These are phyloP conservation scores for Sciurus carolinensis DNA, from an alignment of 2,797 vertebrate genomes.

Conservation along the genomic window DNA sequence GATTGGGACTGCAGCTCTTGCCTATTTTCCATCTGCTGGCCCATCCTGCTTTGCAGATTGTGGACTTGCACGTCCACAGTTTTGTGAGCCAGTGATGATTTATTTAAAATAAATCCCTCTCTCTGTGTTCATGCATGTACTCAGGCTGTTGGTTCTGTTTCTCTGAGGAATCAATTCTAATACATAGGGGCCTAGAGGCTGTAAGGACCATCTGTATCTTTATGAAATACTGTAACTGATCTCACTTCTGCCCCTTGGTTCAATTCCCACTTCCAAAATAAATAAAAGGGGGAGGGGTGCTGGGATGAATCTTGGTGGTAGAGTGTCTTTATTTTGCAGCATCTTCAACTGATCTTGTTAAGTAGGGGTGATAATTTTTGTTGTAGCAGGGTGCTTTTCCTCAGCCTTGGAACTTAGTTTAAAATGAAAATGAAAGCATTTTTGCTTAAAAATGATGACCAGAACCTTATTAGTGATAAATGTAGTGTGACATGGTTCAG, in stretches of 20 bases:
- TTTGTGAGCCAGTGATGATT: not conserved
- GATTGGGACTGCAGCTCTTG: not conserved
- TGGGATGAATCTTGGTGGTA: not conserved
- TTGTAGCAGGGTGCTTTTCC: not conserved
- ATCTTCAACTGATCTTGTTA: not conserved
- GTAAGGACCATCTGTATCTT: no score
- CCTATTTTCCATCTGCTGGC: not conserved
- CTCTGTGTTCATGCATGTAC: not conserved
- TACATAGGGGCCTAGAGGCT: not conserved
- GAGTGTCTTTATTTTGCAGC: not conserved
- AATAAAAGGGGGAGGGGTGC: no score
- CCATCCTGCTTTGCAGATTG: not conserved
- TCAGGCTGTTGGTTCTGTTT: not conserved
- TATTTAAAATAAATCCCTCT: not conserved
- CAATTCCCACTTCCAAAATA: not conserved
- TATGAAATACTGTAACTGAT: no score
- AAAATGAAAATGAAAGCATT: slow-evolving; percentile 6
- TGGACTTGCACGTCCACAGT: not conserved
- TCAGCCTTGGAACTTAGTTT: not conserved
- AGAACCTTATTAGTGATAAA: not conserved
- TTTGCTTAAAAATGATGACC: not conserved
- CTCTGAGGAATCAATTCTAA: not conserved
- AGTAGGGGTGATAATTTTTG: not conserved
- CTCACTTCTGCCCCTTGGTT: no score
- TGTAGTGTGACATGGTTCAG: not conserved